Evolutionary conservation across 2,797 vertebrate species (phyloP), one percentile per base, ranked within the genome.

Genomic region (Trematomus bernacchii): DNA sequence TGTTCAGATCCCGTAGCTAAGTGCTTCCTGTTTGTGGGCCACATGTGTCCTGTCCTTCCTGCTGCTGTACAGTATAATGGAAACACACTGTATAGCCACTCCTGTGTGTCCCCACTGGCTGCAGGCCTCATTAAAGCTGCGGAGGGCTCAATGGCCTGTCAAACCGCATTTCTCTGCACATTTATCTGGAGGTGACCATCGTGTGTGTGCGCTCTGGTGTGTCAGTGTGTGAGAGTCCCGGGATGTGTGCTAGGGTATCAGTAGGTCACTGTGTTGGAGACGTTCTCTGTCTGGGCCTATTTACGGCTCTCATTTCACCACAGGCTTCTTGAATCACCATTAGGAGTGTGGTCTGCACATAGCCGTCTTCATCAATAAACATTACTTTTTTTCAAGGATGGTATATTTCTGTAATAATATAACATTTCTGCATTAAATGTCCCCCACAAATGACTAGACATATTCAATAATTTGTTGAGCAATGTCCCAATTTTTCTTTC

Each of bases 101-200:
- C 69, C 76, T 78, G 84, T 85, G 82, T 61, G 82, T 92, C 89
- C 87, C 89, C 50, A 68, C 85, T 82, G 84, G 71, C 76, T 80
- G 33, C 71, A 61, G 68, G 87, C 88, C 86, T 90, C 87, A 89
- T 87, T 89, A 85, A 78, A 79, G 88, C 47, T 13, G 78, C 71
- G 75, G 69, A 54, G 71, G n/a, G 80, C 87, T 89, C 81, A 86
- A 18, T 51, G 77, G 80, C 52, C 44, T 61, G 91, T 91, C 93
- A 82, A 81, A 62, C 15, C 59, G 46, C 82, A 89, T 90, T 85
- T 85, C 72, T 75, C 76, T 75, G 71, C 79, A 90, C 72, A 43
- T 92, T 93, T 87, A 83, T 92, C 90, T 90, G 71, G 9, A 13
- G 76, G 62, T 54, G 80, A 83, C 89, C 79, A 59, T 47, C 73